Base-by-base conservation (phyloP, 2,888 invertebrate species). In the Platycheirus rosarum region DNA sequence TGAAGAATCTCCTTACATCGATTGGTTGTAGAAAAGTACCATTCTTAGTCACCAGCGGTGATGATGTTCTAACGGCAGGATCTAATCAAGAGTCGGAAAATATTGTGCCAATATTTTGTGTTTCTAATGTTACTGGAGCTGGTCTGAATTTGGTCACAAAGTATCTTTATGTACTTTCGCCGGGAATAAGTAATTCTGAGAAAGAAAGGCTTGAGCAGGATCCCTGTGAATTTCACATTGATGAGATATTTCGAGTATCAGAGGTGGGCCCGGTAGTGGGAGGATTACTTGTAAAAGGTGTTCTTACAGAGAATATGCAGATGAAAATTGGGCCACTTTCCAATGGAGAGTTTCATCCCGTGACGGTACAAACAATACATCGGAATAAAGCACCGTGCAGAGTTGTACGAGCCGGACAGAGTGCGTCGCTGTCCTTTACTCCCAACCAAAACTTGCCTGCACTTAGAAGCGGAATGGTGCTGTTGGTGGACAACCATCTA, bases 311-410 rank as follows among this genome's bases (percentile, higher is more conserved):
- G 89, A 96, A 96, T n/a, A 94, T 95, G 86, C 92, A 93, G 63
- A 92, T 96, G 87, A 92, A 95, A 73, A 94, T 96, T 46, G 94
- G 95, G 2, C 97, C 97, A 0, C 89, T 96, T 82, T 94, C 94
- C 35, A 93, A 95, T 86, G 97, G 97, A 0, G 92, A 93, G 49
- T 98, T 98, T 90, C 92, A 93, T 57, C 92, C 93, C 7, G 96
- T 96, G 0, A 92, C 91, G 11, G 88, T 99, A 3, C 94, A 95
- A 85, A 96, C 97, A 2, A 94, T 99, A 66, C 97, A 98, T 91
- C 93, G 98, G 3, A 98, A 98, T 90, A 94, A 98, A 85, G 96
- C 97, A 5, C 97, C 97, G 0, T 97, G 97, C 88, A 93, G 96
- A 44, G 91, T 94, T 66, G 98, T 98, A 2, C 93, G 95, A 78